These are phyloP conservation scores for Fistularia tabacaria DNA, from an alignment of 2,797 vertebrate species.

Conservation along the genomic window DNA sequence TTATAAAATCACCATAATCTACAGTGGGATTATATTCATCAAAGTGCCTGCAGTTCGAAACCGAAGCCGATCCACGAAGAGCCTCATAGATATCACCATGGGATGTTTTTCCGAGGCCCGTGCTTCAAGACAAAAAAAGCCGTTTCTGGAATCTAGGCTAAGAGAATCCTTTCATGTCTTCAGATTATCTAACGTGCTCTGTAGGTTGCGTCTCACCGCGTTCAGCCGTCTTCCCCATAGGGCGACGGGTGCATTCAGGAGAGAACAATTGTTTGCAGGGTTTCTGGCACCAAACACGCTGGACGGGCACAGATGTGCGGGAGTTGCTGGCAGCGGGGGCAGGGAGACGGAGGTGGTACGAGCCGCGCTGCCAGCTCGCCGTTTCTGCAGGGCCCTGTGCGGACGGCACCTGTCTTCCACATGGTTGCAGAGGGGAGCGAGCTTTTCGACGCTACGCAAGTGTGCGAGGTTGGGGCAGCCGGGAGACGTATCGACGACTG, in stretches of 20 bases:
- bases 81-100: conserved; percentile 23
- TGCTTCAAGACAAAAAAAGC: conserved; percentile 29
- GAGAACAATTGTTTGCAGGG: conserved; percentile 55
- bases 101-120: conserved; percentile 29
- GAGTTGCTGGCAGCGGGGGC: conserved; percentile 48
- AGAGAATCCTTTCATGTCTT: conserved; percentile 54
- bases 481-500: too few relatives aligned
- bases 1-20: neutral
- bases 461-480: neutral
- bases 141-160: conserved; percentile 56
- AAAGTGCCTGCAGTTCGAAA: conserved; percentile 6
- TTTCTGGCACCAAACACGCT: conserved; percentile 44
- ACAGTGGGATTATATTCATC: conserved; percentile 1
- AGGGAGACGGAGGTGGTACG: conserved; percentile 33
- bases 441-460: conserved; percentile 8
- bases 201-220: conserved; percentile 47
- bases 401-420: conserved; percentile 52
- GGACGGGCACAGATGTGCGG: conserved; percentile 65
- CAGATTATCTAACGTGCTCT: conserved; percentile 60
- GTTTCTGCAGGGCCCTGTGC: conserved; percentile 41
- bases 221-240: conserved; percentile 51
- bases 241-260: conserved; percentile 56
- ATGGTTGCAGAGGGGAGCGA: conserved; percentile 16
- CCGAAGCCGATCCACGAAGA: conserved; percentile 10
- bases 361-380: conserved; percentile 45